Conservation (phyloP, 2,113 vertebrate genomes). For the Catagonus wagneri region DNA sequence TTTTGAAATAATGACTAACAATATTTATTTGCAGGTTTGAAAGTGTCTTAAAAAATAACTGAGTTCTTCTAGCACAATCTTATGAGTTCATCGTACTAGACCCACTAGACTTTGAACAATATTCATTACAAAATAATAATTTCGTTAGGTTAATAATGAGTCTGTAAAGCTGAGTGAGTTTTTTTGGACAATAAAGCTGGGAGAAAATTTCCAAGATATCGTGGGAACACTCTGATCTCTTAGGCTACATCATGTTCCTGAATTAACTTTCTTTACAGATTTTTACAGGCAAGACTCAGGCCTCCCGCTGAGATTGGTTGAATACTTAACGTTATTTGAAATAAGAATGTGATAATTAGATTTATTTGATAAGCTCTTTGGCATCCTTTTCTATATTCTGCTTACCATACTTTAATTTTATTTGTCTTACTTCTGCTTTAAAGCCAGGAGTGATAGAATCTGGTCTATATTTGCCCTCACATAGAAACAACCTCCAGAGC, state of each 20-base stretch:
- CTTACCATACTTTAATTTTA: neutral
- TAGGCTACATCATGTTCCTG: neutral
- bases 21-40: neutral
- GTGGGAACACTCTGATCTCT: neutral
- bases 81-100: neutral
- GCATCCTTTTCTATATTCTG: neutral
- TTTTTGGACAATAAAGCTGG: neutral
- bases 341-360: neutral
- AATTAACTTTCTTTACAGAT: neutral
- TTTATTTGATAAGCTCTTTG: neutral
- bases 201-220: neutral
- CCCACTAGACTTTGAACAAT: neutral
- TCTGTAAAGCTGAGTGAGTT: neutral
- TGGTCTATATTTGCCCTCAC: neutral
- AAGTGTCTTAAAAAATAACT: neutral
- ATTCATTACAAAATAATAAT: neutral
- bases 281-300: neutral
- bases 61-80: neutral
- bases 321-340: neutral
- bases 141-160: conserved; percentile 10
- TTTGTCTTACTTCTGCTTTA: neutral
- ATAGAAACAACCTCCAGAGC: neutral
- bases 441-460: neutral
- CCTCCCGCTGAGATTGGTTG: neutral
- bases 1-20: neutral